These are phyloP conservation scores for Pomatorhinus ruficollis DNA, from an alignment of 2,113 vertebrate species.

Conservation along the genomic window DNA sequence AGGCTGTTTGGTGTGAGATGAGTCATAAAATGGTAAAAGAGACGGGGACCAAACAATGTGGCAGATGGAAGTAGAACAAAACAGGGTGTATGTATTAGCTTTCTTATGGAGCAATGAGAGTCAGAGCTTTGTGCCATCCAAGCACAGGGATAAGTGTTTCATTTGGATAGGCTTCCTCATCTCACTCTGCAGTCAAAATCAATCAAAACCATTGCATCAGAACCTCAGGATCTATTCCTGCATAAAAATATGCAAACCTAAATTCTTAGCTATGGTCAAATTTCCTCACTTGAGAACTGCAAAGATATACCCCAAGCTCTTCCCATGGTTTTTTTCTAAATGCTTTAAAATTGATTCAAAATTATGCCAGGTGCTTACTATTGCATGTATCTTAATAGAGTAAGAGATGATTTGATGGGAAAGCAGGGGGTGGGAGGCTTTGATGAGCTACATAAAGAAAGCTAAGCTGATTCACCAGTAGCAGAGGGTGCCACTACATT, in stretches of 20 bases:
- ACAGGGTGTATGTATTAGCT: neutral
- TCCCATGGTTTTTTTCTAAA: neutral
- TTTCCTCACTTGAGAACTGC: neutral
- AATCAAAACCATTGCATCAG: neutral
- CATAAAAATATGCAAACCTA: neutral
- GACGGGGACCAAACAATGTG: neutral
- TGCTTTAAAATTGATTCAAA: neutral
- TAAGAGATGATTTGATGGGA: neutral
- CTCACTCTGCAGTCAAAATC: neutral
- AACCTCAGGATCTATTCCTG: neutral
- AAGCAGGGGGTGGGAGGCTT: neutral
- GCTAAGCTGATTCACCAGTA: conserved; percentile 8
- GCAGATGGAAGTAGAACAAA: neutral
- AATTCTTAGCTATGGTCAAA: neutral
- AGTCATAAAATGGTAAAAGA: neutral
- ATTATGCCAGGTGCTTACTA: neutral
- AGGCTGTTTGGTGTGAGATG: neutral
- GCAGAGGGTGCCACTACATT: neutral
- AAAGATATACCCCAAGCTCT: neutral
- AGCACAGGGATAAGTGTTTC: neutral
- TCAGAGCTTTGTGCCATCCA: neutral
- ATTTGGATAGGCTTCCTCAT: neutral
- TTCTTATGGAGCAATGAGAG: neutral
- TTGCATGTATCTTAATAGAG: neutral
- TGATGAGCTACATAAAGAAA: neutral